Percentiles rank a stretch among this genome's conserved stretches.
Conservation (phyloP, 2,797 vertebrate genomes). For the Cichlasoma orientale region DNA sequence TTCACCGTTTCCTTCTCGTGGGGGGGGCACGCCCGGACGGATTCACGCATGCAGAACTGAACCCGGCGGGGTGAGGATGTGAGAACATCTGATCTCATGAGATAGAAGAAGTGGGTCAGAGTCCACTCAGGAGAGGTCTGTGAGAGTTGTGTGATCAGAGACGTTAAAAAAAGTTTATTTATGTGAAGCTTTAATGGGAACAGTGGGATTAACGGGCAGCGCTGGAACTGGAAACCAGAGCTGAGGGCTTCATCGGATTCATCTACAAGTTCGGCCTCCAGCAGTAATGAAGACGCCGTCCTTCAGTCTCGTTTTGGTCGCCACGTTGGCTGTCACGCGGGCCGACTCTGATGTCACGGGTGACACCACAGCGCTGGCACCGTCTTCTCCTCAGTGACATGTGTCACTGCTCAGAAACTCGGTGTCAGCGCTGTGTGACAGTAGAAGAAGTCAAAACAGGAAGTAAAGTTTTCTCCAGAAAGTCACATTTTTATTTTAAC, state of each 20-base stretch:
- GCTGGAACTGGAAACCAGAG: background rate
- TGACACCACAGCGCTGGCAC: accelerated
- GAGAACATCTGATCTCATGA: background rate
- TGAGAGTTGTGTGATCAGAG: accelerated
- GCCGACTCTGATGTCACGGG: accelerated
- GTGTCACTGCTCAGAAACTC: accelerated
- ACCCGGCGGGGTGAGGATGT: background rate
- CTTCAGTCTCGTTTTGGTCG: background rate
- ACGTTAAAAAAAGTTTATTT: background rate
- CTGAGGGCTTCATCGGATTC: background rate
- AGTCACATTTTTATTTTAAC: accelerated
- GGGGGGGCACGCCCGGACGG: background rate
- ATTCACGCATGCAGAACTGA: background rate
- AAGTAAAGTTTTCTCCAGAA: background rate
- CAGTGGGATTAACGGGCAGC: background rate
- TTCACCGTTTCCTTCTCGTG: background rate
- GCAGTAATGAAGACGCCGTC: background rate
- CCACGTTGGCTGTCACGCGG: background rate
- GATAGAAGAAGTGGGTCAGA: background rate
- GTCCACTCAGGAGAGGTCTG: accelerated
- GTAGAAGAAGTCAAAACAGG: background rate
- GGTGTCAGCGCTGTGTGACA: accelerated
- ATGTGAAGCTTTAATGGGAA: background rate
- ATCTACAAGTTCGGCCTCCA: background rate
- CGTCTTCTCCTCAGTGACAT: background rate